Conservation (phyloP, 2,888 invertebrate genomes). For the Polydrusus cervinus region DNA sequence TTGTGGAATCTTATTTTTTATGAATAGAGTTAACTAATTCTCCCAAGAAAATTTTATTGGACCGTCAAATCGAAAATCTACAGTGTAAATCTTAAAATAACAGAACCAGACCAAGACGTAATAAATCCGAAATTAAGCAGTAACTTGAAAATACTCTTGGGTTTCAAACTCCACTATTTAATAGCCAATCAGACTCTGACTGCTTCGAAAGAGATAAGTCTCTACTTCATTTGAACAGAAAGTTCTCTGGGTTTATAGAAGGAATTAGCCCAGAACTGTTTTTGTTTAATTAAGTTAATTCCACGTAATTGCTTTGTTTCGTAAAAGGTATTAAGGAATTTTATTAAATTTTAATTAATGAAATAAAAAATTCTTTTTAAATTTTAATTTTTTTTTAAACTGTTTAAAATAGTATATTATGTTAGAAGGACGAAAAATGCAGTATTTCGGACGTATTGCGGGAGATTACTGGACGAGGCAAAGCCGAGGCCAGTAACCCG, state of each 20-base stretch:
- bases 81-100: conserved; percentile 2
- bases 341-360: too few relatives aligned
- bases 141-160: conserved; percentile 32
- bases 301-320: neutral
- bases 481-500: too few relatives aligned
- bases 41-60: neutral
- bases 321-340: too few relatives aligned
- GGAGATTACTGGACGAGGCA: too few relatives aligned
- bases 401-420: too few relatives aligned
- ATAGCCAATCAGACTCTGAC: conserved; percentile 38
- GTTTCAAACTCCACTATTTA: conserved; percentile 37
- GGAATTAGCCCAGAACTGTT: conserved; percentile 28
- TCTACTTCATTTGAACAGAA: conserved; percentile 34
- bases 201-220: conserved; percentile 25
- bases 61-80: neutral
- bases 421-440: too few relatives aligned
- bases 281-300: conserved; percentile 35
- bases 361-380: too few relatives aligned
- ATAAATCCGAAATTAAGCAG: conserved; percentile 31
- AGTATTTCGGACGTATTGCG: too few relatives aligned
- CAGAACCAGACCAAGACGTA: conserved; percentile 1
- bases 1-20: too few relatives aligned
- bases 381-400: too few relatives aligned
- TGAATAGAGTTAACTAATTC: too few relatives aligned
- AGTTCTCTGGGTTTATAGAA: conserved; percentile 14